Conservation (phyloP, 2,797 vertebrate genomes). For the Dendrocincla fuliginosa region DNA sequence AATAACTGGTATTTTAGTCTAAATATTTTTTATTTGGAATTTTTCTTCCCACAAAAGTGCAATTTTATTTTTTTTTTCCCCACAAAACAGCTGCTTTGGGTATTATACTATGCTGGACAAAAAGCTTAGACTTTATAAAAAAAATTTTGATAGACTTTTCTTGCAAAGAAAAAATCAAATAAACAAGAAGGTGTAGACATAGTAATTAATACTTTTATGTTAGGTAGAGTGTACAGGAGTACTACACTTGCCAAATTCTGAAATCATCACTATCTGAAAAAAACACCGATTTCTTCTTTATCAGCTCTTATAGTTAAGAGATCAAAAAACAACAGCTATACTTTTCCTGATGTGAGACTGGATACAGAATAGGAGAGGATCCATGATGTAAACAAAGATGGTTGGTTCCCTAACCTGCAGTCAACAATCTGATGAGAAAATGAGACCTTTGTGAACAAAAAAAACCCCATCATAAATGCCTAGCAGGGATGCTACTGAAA, state of each 20-base stretch:
- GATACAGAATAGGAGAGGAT: background rate
- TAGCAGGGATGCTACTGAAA: background rate
- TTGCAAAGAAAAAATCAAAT: background rate
- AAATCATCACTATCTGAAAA: background rate
- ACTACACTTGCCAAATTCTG: background rate
- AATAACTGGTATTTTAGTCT: background rate
- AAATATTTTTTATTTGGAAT: background rate
- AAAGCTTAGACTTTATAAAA: background rate
- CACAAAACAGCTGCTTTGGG: background rate
- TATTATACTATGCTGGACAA: background rate
- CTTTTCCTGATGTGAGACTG: background rate
- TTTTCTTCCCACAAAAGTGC: background rate
- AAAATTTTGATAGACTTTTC: background rate
- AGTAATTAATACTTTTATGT: background rate
- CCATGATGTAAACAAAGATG: background rate
- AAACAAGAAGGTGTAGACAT: background rate
- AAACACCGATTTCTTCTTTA: background rate
- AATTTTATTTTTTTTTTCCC: background rate
- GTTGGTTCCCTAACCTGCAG: background rate
- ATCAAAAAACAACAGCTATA: background rate
- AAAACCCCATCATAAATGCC: background rate
- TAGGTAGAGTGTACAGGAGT: background rate
- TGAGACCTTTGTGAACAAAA: background rate
- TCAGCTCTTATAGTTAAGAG: background rate
- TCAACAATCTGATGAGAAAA: background rate